Evolutionary conservation across 2,113 vertebrate species (phyloP).

Genomic region (Gnathonemus echidnorhynchus): DNA sequence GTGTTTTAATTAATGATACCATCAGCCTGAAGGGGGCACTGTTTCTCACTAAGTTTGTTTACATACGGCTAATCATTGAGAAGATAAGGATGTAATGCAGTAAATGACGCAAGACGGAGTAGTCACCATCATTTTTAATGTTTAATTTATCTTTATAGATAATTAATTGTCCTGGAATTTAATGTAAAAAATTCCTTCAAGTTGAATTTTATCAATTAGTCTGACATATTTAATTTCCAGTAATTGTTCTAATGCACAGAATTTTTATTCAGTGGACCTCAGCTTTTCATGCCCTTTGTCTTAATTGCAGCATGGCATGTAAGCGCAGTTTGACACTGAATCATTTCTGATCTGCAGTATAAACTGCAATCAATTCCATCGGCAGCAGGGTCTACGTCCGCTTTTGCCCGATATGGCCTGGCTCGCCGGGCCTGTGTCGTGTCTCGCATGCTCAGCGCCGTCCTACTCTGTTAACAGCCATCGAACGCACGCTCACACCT

Average conservation of each 20-base stretch:
- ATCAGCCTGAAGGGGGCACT: background rate
- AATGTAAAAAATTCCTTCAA: background rate
- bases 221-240: background rate
- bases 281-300: background rate
- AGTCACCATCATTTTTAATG: background rate
- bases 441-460: background rate
- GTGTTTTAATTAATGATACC: background rate
- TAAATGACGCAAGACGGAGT: background rate
- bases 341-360: background rate
- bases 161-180: background rate
- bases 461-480: background rate
- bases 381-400: background rate
- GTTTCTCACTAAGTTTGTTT: background rate
- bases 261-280: background rate
- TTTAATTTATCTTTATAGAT: background rate
- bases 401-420: background rate
- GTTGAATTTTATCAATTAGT: background rate
- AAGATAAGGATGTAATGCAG: background rate
- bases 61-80: background rate
- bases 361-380: background rate
- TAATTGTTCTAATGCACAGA: background rate
- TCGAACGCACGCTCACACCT: background rate
- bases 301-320: background rate
- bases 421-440: background rate
- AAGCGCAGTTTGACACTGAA: background rate